phyloP scores from a whole-genome alignment of 2,113 vertebrate species.

The Buteo buteo region DNA sequence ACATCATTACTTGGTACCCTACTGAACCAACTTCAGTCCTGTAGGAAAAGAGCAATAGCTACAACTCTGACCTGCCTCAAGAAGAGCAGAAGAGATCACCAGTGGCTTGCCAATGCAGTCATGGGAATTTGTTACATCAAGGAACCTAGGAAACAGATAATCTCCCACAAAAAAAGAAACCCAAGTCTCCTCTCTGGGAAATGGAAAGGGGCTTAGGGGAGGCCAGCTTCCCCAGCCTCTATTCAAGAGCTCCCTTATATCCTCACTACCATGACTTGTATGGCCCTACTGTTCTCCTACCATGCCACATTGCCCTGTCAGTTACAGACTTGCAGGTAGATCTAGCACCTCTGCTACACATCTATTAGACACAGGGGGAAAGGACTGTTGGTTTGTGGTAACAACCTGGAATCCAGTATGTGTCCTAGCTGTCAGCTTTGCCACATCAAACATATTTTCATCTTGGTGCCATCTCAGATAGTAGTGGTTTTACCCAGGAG shows the following conservation, averaged over 20 bases:
- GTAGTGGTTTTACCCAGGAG: background rate
- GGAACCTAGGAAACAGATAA: background rate
- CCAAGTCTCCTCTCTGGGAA: background rate
- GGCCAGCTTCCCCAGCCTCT: background rate
- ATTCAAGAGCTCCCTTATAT: background rate
- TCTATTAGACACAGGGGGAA: background rate
- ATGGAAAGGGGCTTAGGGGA: background rate
- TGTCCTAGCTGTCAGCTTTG: background rate
- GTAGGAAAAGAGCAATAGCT: background rate
- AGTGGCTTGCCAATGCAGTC: background rate
- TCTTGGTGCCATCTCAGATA: background rate
- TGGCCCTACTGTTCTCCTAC: background rate
- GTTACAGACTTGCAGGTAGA: background rate
- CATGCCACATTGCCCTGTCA: background rate
- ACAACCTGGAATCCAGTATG: background rate
- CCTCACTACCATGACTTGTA: background rate
- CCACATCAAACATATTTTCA: background rate
- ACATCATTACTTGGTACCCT: background rate
- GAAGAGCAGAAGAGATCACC: background rate
- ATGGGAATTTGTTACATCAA: background rate
- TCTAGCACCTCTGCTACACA: background rate
- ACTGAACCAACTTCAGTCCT: background rate
- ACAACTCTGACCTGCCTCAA: background rate
- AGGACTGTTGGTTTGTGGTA: background rate
- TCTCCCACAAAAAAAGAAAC: background rate